A percentile compares a stretch with the other conserved stretches of the same genome.
Evolutionary conservation across 2,888 invertebrate genomes (phyloP).

Genomic region (Sussaba pulchella): DNA sequence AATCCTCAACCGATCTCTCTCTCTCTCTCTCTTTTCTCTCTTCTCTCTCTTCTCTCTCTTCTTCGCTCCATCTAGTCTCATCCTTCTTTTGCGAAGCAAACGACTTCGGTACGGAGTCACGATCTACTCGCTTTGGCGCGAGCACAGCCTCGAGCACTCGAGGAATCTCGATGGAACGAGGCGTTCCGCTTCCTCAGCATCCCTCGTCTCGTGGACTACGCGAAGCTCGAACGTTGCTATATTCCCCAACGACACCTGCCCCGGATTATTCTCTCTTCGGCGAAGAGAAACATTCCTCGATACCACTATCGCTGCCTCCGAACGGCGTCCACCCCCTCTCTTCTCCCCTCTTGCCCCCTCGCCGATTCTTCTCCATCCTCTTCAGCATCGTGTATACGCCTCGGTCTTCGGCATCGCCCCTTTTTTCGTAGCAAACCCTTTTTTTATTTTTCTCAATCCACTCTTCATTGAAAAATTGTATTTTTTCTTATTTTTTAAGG

Average conservation of each 20-base stretch:
- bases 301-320: conserved; percentile 46
- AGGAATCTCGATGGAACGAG: conserved; percentile 39
- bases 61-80: not conserved
- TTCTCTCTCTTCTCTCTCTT: too few species aligned
- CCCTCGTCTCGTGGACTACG: not conserved
- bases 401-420: conserved; percentile 21
- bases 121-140: conserved; percentile 33
- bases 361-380: conserved; percentile 16
- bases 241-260: conserved; percentile 38
- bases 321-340: too few species aligned
- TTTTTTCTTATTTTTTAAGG: too few species aligned
- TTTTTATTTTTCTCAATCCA: not conserved
- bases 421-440: not conserved
- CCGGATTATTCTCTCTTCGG: conserved; percentile 31
- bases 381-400: conserved; percentile 31
- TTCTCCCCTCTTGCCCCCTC: too few species aligned
- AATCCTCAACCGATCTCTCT: too few species aligned
- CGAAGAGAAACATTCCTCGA: conserved; percentile 38
- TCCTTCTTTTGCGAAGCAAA: not conserved
- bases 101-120: conserved; percentile 42
- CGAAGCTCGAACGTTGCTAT: not conserved
- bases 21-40: not conserved
- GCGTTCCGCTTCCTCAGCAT: conserved; percentile 4
- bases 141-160: not conserved
- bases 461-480: too few species aligned